phyloP scores from a whole-genome alignment of 2,888 invertebrate genomes.

The Amphimallon solstitiale region DNA sequence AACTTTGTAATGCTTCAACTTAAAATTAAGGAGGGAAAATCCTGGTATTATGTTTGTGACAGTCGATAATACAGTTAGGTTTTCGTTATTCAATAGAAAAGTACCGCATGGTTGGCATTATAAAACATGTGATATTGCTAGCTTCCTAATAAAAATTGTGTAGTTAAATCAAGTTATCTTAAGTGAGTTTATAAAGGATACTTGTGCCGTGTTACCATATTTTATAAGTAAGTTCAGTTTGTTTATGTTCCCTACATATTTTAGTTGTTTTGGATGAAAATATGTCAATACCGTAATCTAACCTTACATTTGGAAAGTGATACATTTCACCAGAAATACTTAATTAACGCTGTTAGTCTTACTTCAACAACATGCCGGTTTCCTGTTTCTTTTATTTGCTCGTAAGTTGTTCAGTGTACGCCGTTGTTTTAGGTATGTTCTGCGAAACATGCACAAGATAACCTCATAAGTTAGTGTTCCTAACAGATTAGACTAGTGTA shows the following conservation, averaged over 20 bases:
- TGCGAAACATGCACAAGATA: not conserved
- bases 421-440: constrained; percentile 25
- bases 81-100: constrained; percentile 3
- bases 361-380: constrained; percentile 12
- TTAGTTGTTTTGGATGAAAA: constrained; percentile 17
- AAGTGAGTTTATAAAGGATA: not conserved
- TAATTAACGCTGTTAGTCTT: not conserved
- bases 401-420: not conserved
- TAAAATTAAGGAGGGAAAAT: constrained; percentile 10
- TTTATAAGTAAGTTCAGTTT: constrained; percentile 23
- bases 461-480: not conserved
- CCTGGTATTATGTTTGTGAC: not conserved
- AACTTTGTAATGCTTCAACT: not conserved
- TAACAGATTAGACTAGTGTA: not conserved
- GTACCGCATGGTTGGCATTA: constrained; percentile 40
- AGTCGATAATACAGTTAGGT: constrained; percentile 35
- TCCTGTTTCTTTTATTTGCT: not conserved
- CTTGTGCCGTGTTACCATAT: constrained; percentile 4
- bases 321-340: constrained; percentile 19
- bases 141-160: constrained; percentile 31
- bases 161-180: constrained; percentile 14
- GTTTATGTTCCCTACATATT: constrained; percentile 20
- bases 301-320: constrained; percentile 32
- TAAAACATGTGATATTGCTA: constrained; percentile 36
- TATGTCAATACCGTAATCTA: constrained; percentile 35